Evolutionary conservation across 2,888 invertebrate species (phyloP), one percentile per base, ranked within the genome.

Genomic region (Mythimna impura): DNA sequence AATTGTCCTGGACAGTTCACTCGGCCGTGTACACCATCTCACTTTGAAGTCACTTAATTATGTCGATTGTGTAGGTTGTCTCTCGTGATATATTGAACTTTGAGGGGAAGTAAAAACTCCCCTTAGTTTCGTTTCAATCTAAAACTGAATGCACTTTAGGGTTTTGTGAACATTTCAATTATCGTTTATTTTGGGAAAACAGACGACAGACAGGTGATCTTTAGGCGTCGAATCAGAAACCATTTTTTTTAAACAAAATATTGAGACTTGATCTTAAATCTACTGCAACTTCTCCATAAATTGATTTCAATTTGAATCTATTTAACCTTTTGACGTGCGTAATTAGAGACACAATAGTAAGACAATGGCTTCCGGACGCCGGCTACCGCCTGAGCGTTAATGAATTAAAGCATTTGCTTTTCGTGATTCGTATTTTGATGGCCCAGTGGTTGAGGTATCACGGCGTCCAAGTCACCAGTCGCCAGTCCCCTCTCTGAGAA

Each of bases 1-100:
- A 92, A 93, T 92, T 89, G 90, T 83, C 82, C 86, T 84, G 88
- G 92, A 92, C 91, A 89, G 89, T 83, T 89, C 90, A 85, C 69
- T 89, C 88, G 84, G 73, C 85, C 91, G 89, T 89, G 82, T 76
- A 82, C 86, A 87, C 86, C 83, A 84, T 85, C 81, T 86, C 88
- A 85, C 91, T 92, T 92, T 91, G 91, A 91, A 90, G 88, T 90
- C 88, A 89, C 89, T 90, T 93, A 90, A 91, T 92, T 92, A 91
- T 87, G 90, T 90, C 89, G 86, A 89, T 92, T 89, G 86, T 85
- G 86, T 87, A 85, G 84, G 81, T 80, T 86, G 89, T 88, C 90
- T 87, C 88, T 87, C 79, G 85, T 88, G 88, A 89, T 87, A 82
- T 86, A 87, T 86, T 70, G 84, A 85, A 81, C 81, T 86, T 81